A percentile compares a stretch with the other conserved stretches of the same genome.
phyloP scores from a whole-genome alignment of 1,140 invertebrate genomes.

The Leptonema lineaticorne region DNA sequence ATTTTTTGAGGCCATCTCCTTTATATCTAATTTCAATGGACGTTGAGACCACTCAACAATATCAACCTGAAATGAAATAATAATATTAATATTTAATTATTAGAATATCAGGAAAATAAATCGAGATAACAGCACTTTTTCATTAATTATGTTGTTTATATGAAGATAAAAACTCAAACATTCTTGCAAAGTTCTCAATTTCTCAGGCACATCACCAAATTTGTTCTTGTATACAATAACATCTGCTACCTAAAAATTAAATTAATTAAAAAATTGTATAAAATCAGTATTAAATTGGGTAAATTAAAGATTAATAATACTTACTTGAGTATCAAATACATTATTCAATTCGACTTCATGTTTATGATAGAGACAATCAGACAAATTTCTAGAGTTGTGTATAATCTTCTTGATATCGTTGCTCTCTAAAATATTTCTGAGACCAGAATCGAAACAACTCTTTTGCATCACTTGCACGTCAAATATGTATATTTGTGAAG shows the following conservation, averaged over 20 bases:
- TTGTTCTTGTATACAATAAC: conserved; percentile 53
- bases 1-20: conserved; percentile 52
- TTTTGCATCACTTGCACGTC: conserved; percentile 53
- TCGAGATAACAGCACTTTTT: conserved; percentile 45
- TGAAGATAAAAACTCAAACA: conserved; percentile 52
- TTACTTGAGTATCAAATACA: conserved; percentile 57
- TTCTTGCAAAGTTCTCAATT: conserved; percentile 49
- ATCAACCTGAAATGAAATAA: conserved; percentile 47
- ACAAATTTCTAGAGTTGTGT: conserved; percentile 54
- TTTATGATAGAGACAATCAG: conserved; percentile 55
- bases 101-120: not conserved
- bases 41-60: conserved; percentile 52
- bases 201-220: conserved; percentile 46
- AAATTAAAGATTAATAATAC: conserved; percentile 13
- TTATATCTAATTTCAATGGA: conserved; percentile 49
- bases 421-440: conserved; percentile 52
- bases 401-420: conserved; percentile 54
- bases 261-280: conserved; percentile 10
- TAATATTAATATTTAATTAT: not conserved
- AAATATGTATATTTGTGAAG: conserved; percentile 55
- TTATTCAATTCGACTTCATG: conserved; percentile 53
- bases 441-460: conserved; percentile 52
- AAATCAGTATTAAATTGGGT: conserved; percentile 20
- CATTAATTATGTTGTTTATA: conserved; percentile 48
- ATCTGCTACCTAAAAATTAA: conserved; percentile 50